A percentile compares a stretch with the other conserved stretches of the same genome.
Conservation (phyloP, 2,797 vertebrate species). For the Dryobates pubescens region DNA sequence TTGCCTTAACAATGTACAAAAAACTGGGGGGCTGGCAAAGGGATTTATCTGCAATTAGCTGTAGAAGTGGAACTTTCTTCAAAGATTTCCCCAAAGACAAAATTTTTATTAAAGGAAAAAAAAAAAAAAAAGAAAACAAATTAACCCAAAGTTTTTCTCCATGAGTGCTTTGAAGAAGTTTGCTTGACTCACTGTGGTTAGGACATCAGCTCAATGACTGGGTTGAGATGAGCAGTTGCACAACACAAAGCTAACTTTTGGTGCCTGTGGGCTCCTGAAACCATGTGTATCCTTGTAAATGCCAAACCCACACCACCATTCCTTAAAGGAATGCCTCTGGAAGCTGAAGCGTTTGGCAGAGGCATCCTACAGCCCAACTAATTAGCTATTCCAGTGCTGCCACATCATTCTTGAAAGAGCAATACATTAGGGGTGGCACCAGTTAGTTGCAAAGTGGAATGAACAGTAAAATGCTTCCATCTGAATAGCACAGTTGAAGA, state of each 20-base stretch:
- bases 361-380: constrained; percentile 48
- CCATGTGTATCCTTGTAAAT: constrained; percentile 54
- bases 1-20: background rate
- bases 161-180: constrained; percentile 53
- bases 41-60: background rate
- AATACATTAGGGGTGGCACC: constrained; percentile 46
- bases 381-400: constrained; percentile 63
- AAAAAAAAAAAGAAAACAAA: constrained; percentile 41
- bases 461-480: constrained; percentile 63
- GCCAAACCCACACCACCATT: constrained; percentile 65
- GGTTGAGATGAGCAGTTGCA: constrained; percentile 64
- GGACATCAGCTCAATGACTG: constrained; percentile 40
- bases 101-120: background rate
- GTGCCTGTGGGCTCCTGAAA: constrained; percentile 69
- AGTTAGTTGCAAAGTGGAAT: constrained; percentile 56
- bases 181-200: constrained; percentile 54
- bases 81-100: constrained; percentile 10
- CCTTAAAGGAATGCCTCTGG: constrained; percentile 69
- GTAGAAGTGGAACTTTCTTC: constrained; percentile 1
- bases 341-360: constrained; percentile 64
- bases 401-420: constrained; percentile 70
- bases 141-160: constrained; percentile 42
- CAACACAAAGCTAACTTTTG: constrained; percentile 60
- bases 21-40: background rate
- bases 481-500: constrained; percentile 54